Base-by-base conservation (phyloP, 2,113 vertebrate genomes). In the Actinemys pallida region DNA sequence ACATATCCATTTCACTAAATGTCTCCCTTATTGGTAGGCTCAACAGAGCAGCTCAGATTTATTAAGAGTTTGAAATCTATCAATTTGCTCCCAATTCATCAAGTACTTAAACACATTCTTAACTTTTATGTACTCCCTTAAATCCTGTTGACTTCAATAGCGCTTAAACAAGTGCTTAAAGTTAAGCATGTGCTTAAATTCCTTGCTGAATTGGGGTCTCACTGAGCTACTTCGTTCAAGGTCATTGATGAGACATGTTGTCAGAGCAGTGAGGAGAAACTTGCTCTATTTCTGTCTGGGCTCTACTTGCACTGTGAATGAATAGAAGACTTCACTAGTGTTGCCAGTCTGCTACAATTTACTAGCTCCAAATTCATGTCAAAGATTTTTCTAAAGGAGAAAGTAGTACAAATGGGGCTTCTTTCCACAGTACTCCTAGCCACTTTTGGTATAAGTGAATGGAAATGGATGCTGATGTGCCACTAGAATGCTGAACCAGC, bases 11-110 rank as follows among this genome's bases (percentile, higher is more conserved):
- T 72, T 72, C 17, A 72, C 35, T 20, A 72, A 72, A 39, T 5
- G 19, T 72, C 19, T 72, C 65, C 35, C 16, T 22, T 72, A n/a
- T 69, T n/a, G 62, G 62, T 69, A n/a, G 62, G 35, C 17, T 72
- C 65, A 72, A 22, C 65, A 72, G 65, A 90, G 86, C 75, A 56
- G 1, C 90, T 94, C 76, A 83, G 91, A 87, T 95, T 94, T 94
- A 95, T 91, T 84, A 79, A 90, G 83, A 92, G 93, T 96, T 96
- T 95, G 91, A 86, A 94, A 86, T 91, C 17, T 96, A 93, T 95
- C 56, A 89, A 5, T 84, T 94, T 88, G 42, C 78, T 52, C 1
- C 2, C 92, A 45, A n/a, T 88, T 90, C 85, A 69, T 78, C 78
- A 90, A 49, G 79, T 92, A 39, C 53, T 95, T 86, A 57, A 53